Percentiles rank a stretch among this genome's conserved stretches.
Conservation (phyloP, 1,140 invertebrate species). For the Panagrolaimus sp. region DNA sequence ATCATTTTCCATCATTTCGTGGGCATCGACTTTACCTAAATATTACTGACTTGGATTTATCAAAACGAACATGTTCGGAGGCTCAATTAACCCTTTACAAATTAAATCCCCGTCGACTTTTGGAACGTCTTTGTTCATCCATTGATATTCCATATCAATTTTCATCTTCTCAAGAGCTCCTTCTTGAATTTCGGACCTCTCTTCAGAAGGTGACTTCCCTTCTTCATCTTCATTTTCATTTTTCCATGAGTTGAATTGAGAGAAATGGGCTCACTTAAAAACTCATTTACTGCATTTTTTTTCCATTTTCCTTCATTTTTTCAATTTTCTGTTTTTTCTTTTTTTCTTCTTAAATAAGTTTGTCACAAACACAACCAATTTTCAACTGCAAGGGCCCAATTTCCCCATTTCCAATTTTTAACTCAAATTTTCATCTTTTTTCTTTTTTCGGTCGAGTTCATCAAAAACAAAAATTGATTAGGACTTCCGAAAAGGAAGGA, state of each 20-base stretch:
- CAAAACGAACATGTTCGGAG: background rate
- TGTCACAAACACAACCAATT: too few relatives aligned
- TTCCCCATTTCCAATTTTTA: too few relatives aligned
- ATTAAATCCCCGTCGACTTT: background rate
- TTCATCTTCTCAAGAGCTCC: background rate
- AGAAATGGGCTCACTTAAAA: too few relatives aligned
- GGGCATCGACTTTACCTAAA: background rate
- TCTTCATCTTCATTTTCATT: too few relatives aligned
- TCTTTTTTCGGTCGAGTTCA: background rate
- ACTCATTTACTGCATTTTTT: too few relatives aligned
- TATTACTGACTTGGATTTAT: background rate
- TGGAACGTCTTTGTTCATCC: background rate
- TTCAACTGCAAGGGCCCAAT: too few relatives aligned
- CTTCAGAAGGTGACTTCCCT: background rate
- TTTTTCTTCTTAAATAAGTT: too few relatives aligned
- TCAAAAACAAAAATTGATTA: slow-evolving; percentile 11
- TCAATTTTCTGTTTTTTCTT: too few relatives aligned
- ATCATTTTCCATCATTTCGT: background rate
- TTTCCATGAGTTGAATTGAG: too few relatives aligned
- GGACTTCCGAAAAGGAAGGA: background rate
- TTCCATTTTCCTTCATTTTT: too few relatives aligned
- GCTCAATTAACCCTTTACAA: background rate
- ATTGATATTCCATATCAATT: slow-evolving; percentile 7
- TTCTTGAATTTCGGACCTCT: background rate
- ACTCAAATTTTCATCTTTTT: too few relatives aligned